Base-by-base conservation (phyloP, 2,797 vertebrate species). In the Macrochelys suwanniensis region DNA sequence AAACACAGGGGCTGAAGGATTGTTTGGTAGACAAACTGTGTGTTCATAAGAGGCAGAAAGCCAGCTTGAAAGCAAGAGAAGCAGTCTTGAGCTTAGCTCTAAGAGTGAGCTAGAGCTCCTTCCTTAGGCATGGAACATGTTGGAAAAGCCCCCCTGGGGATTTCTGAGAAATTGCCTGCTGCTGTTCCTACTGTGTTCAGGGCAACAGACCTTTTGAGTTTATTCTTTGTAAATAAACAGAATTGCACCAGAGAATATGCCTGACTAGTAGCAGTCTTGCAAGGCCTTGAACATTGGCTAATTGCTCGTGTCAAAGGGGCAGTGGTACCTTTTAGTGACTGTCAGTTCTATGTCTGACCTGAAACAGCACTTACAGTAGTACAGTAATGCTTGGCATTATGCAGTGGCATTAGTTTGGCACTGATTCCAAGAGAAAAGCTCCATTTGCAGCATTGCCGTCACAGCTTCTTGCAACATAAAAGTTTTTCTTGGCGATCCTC, bases 331-430 rank as follows among this genome's bases (percentile, higher is more conserved):
- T 71, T 37, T 71, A 71, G 65, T 71, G n/a, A 71, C n/a, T 11
- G 19, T 71, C 65, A 37, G n/a, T 71, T 71, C 42, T 19, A 6
- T 77, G 25, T 77, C 50, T 85, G 4, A 0, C 42, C 86, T 65
- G 5, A 49, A 71, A 7, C 13, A 15, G 28, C 88, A 80, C 31
- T 95, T 54, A 42, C 25, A 25, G 5, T 11, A 71, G 84, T 37
- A 6, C 4, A 1, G 1, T 5, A 2, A 45, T 0, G 12, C 2
- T 23, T 82, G 82, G 61, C 47, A 68, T 90, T 47, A 28, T 21
- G 25, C 8, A 65, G 82, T 0, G 1, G 5, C 61, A 28, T 12
- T 21, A 7, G 9, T 74, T 85, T 17, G 0, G 50, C 31, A 11
- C 11, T 42, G 25, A 37, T 0, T 17, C 45, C 12, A 47, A 76